These are phyloP conservation scores for Perccottus glenii DNA, from an alignment of 2,113 vertebrate genomes.

Conservation along the genomic window DNA sequence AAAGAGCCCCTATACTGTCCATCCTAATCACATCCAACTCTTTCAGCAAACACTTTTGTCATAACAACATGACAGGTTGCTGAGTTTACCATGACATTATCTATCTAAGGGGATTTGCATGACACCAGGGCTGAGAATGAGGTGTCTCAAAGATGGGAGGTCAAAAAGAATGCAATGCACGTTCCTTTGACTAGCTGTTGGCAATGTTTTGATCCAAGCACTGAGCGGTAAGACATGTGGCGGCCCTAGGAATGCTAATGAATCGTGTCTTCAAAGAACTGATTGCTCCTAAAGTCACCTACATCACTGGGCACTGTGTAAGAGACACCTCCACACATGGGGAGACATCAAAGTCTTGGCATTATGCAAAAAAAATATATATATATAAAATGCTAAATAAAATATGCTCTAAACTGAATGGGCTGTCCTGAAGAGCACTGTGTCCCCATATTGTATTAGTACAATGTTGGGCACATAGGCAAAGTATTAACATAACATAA, in stretches of 20 bases:
- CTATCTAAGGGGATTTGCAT: slow-evolving; percentile 61
- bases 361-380: background rate
- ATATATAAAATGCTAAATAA: background rate
- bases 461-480: background rate
- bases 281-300: slow-evolving; percentile 54
- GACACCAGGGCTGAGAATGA: slow-evolving; percentile 58
- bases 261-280: slow-evolving; percentile 52
- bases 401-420: background rate
- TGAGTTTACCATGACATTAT: slow-evolving; percentile 49
- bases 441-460: background rate
- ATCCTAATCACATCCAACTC: slow-evolving; percentile 54
- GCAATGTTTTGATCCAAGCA: slow-evolving; percentile 55
- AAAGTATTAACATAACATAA: slow-evolving; percentile 42
- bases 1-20: slow-evolving; percentile 28
- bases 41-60: slow-evolving; percentile 52
- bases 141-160: slow-evolving; percentile 47
- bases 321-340: slow-evolving; percentile 17
- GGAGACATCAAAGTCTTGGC: slow-evolving; percentile 24
- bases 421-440: background rate
- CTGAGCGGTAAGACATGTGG: slow-evolving; percentile 9
- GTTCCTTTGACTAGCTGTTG: slow-evolving; percentile 38
- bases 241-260: slow-evolving; percentile 66
- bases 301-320: slow-evolving; percentile 35
- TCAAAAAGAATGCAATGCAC: slow-evolving; percentile 45
- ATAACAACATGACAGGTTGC: slow-evolving; percentile 48